Base-by-base conservation (phyloP, 2,888 invertebrate genomes). In the Standfussiana lucernea region DNA sequence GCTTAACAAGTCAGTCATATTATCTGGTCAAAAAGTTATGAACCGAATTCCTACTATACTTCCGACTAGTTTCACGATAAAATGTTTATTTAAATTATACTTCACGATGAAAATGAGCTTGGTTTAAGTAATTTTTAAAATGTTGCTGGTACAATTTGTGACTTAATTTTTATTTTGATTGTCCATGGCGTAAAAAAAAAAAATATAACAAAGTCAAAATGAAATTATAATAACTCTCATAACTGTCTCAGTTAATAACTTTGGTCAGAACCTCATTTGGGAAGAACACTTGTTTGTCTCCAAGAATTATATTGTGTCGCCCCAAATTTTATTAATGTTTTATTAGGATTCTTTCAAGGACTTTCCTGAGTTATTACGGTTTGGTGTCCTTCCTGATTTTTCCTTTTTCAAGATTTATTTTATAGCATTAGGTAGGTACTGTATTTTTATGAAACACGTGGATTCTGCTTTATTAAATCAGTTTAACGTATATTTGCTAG, bases 271-370 rank as follows among this genome's bases (percentile, higher is more conserved):
- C 59, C 61, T 85, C 72, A 71, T 72, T 73, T 74, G 66, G 50
- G 32, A 67, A 64, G 80, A 74, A 84, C 80, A 83, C 80, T 86
- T 79, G 80, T 83, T 86, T 84, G 84, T 76, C 82, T 77, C 65
- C 70, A 72, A 82, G 73, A 88, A 91, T 88, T 85, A 85, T 84
- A 80, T 90, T 83, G 85, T 76, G 66, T 64, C 78, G 79, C 69
- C 71, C 76, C 61, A 67, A 77, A 83, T 81, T 85, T 81, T 86
- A 87, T 89, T 89, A 89, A 88, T 86, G 73, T 88, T 86, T 79
- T 82, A 83, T 80, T 77, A 77, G 69, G 71, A 82, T 80, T 77
- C 67, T 69, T 84, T 81, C 62, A 83, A 77, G 78, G 72, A 78
- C 77, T 73, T 61, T 68, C 56, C 64, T 71, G 53, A 79, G 59